Evolutionary conservation across 2,797 vertebrate genomes (phyloP).

Genomic region (Aphelocoma californica): DNA sequence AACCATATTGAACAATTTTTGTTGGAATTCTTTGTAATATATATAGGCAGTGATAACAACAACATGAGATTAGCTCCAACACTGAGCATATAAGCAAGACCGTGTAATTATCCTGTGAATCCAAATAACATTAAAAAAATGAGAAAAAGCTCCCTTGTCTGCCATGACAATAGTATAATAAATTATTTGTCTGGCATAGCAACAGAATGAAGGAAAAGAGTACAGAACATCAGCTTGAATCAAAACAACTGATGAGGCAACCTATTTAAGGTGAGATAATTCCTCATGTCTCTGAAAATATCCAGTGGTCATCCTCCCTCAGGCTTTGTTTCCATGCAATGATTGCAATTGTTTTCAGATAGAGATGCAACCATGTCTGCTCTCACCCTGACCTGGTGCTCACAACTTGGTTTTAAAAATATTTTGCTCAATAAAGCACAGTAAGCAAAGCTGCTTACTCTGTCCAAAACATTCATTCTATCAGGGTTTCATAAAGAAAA

Average conservation of each 20-base stretch:
- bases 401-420: neutral
- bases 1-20: neutral
- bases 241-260: neutral
- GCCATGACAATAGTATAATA: neutral
- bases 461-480: neutral
- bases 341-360: neutral
- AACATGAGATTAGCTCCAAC: neutral
- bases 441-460: neutral
- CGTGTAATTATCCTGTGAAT: neutral
- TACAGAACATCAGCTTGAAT: neutral
- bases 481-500: neutral
- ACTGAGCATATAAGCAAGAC: neutral
- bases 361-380: neutral
- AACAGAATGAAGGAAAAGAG: neutral
- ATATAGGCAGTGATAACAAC: neutral
- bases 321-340: neutral
- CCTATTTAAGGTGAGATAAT: neutral
- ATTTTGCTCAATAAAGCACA: neutral
- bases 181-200: neutral
- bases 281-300: neutral
- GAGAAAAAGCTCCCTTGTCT: neutral
- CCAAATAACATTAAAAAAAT: neutral
- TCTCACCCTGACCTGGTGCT: neutral
- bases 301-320: neutral
- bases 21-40: neutral